phyloP scores from a whole-genome alignment of 2,888 invertebrate species.

The Raillietiella orientalis region DNA sequence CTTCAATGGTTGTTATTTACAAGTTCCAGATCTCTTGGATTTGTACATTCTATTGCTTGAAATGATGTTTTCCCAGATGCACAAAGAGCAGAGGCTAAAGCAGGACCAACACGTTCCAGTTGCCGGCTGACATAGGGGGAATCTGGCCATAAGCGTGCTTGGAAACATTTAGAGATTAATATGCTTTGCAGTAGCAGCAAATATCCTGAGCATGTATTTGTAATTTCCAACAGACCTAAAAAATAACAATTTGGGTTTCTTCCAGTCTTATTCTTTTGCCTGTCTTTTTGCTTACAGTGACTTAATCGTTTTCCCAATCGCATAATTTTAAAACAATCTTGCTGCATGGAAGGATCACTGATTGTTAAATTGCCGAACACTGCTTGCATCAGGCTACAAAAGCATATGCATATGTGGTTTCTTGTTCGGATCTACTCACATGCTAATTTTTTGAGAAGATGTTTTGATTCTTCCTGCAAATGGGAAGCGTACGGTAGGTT shows the following conservation, averaged over 20 bases:
- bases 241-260: conserved; percentile 1
- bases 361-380: conserved; percentile 31
- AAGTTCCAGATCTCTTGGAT: conserved; percentile 37
- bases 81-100: conserved; percentile 25
- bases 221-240: conserved; percentile 22
- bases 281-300: conserved; percentile 22
- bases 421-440: too few relatives aligned
- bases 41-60: conserved; percentile 23
- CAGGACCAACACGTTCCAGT: conserved; percentile 31
- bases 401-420: too few relatives aligned
- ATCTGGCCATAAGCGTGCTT: conserved; percentile 36
- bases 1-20: too few relatives aligned
- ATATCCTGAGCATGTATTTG: conserved; percentile 16
- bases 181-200: conserved; percentile 22
- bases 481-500: conserved; percentile 26
- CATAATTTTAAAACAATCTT: conserved; percentile 33
- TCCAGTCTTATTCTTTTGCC: neutral
- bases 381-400: conserved; percentile 33
- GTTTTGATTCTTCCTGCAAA: conserved; percentile 23
- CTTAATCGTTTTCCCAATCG: conserved; percentile 28
- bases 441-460: neutral
- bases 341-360: conserved; percentile 27
- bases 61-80: conserved; percentile 31
- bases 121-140: conserved; percentile 31
- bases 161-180: conserved; percentile 28